Conservation (phyloP, 2,888 invertebrate genomes). For the Nephrotoma guestfalica region DNA sequence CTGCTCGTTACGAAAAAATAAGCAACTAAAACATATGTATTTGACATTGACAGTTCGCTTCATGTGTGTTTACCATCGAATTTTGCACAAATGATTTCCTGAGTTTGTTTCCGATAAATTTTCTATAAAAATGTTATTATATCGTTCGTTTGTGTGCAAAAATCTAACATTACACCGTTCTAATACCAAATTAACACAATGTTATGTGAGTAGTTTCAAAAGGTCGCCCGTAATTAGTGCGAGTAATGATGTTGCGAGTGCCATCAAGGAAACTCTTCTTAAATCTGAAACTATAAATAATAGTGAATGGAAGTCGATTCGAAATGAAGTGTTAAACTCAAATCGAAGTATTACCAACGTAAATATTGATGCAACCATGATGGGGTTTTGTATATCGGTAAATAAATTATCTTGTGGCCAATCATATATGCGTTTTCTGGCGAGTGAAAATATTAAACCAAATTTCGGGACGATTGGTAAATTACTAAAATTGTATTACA, state of each 20-base stretch:
- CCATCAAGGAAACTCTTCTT: not conserved
- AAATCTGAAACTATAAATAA: not conserved
- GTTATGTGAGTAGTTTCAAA: not conserved
- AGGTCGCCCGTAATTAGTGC: not conserved
- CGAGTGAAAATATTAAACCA: constrained; percentile 32
- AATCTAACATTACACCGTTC: not conserved
- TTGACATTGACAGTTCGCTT: not conserved
- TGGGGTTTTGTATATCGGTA: constrained; percentile 35
- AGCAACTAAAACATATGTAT: not conserved
- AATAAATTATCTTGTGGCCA: constrained; percentile 37
- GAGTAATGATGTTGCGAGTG: not conserved
- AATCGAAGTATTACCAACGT: constrained; percentile 12
- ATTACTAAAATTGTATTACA: constrained; percentile 39
- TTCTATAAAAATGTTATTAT: not conserved
- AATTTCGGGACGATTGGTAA: constrained; percentile 44
- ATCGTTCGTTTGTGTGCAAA: not conserved
- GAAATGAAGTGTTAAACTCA: not conserved
- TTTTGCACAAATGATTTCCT: not conserved
- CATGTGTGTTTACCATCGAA: not conserved
- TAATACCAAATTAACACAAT: not conserved
- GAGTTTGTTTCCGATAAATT: not conserved
- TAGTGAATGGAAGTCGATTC: not conserved
- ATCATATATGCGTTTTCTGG: constrained; percentile 43
- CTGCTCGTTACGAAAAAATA: not conserved
- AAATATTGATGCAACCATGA: constrained; percentile 45